Evolutionary conservation across 2,113 vertebrate genomes (phyloP).

Genomic region (Suricata suricatta): DNA sequence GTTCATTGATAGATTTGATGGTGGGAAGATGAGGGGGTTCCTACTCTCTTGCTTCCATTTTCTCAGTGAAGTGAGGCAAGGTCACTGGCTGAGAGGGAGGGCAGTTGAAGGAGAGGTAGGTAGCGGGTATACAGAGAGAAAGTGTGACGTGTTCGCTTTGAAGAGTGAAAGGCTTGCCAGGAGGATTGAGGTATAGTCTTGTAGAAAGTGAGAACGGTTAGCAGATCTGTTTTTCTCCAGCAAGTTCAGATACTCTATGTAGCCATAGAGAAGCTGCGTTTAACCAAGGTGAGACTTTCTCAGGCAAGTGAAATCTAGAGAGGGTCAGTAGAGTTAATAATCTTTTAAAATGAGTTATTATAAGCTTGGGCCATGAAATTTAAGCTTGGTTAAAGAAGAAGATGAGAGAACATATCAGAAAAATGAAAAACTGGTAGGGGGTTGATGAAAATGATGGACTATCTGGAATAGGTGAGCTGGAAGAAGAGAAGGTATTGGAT

Average conservation of each 20-base stretch:
- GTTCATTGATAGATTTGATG: neutral
- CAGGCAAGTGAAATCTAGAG: neutral
- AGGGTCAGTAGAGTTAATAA: neutral
- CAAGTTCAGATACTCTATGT: neutral
- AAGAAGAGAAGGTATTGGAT: neutral
- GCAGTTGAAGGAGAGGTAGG: neutral
- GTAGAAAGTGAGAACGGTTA: neutral
- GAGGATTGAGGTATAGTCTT: neutral
- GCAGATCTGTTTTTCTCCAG: neutral
- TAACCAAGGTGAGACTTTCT: neutral
- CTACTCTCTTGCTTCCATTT: neutral
- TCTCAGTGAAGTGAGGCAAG: neutral
- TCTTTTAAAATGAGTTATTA: slow-evolving; percentile 7
- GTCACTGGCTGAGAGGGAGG: neutral
- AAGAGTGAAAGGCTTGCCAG: neutral
- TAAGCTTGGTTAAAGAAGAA: neutral
- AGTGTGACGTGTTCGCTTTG: neutral
- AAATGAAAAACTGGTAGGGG: neutral
- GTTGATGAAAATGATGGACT: neutral
- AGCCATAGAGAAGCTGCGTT: neutral
- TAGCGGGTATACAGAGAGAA: neutral
- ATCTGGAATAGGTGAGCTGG: neutral
- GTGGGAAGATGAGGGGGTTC: neutral
- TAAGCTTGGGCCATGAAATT: neutral
- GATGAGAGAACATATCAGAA: neutral